Base-by-base conservation (phyloP, 1,140 invertebrate genomes). In the Drepana arcuata region DNA sequence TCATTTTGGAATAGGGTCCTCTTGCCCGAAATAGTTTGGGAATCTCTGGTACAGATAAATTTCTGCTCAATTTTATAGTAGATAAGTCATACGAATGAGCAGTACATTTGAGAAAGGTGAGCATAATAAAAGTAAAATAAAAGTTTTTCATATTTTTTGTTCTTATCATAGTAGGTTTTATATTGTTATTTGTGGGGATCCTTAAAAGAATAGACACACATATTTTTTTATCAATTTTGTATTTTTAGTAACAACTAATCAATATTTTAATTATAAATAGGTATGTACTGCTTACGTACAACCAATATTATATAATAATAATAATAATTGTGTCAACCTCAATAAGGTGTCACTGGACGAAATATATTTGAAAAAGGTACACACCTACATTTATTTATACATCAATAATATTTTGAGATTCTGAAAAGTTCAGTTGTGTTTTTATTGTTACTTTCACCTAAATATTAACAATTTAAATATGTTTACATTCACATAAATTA, bases 171-270 rank as follows among this genome's bases (percentile, higher is more conserved):
- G 18, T 21, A 21, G 18, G 18, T 5, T 21, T 21, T 23, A 21
- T 29, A 12, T 16, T 13, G 9, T 26, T 16, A 11, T n/a, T n/a
- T n/a, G n/a, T n/a, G n/a, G n/a, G 18, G 18, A 27, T n/a, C 2
- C 41, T 34, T 41, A 27, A 52, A 52, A 52, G 14, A 34, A 18
- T 7, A 35, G 7, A 13, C 0, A 4, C 7, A 25, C 25, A 41
- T 16, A 7, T 31, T 46, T 37, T 70, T 68, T 64, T 59, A 73
- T 74, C 54, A 59, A 79, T 81, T 78, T 72, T 73, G 54, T 78
- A 77, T 79, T 79, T 81, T 82, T 63, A 77, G 67, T 82, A 82
- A 82, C 78, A 78, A 75, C 69, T 82, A 82, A 78, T 75, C 71
- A 82, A 74, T 74, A 65, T 75, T 78, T 26, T 64, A 77, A 70